Percentiles rank a stretch among this genome's conserved stretches.
phyloP scores from a whole-genome alignment of 2,888 invertebrate genomes.

The Andrena bucephala region DNA sequence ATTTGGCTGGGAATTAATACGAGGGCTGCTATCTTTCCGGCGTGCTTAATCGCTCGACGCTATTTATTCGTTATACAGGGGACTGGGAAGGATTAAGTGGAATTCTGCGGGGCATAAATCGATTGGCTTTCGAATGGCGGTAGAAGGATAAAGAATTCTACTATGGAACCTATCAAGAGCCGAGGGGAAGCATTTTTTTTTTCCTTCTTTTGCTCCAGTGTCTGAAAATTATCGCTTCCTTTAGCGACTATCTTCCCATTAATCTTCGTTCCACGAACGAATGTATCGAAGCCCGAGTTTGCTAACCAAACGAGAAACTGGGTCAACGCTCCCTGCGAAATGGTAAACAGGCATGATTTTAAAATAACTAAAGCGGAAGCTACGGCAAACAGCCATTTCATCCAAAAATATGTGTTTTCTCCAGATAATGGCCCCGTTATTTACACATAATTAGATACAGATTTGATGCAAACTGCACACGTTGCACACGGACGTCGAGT shows the following conservation, averaged over 20 bases:
- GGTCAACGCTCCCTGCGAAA: neutral
- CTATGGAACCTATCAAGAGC: neutral
- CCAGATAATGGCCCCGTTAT: neutral
- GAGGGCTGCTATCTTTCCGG: slow-evolving; percentile 43
- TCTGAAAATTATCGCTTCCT: slow-evolving; percentile 8
- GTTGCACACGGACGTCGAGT: neutral
- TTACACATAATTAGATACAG: neutral
- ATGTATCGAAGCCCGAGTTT: neutral
- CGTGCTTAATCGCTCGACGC: slow-evolving; percentile 57
- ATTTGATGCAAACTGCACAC: neutral
- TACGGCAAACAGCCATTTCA: neutral
- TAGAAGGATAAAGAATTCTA: neutral
- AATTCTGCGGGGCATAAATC: slow-evolving; percentile 60
- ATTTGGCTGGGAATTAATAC: slow-evolving; percentile 45
- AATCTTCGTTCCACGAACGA: slow-evolving; percentile 9
- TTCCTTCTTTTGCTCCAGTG: neutral
- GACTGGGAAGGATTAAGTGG: slow-evolving; percentile 56
- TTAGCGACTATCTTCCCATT: neutral
- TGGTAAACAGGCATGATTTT: neutral
- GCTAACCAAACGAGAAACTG: slow-evolving; percentile 4
- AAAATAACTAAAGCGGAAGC: neutral
- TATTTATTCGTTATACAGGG: slow-evolving; percentile 58
- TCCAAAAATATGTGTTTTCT: neutral
- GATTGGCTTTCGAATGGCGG: slow-evolving; percentile 27
- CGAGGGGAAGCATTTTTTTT: neutral